These are phyloP conservation scores for Heliconius erato DNA, from an alignment of 2,888 invertebrate genomes.

Conservation along the genomic window DNA sequence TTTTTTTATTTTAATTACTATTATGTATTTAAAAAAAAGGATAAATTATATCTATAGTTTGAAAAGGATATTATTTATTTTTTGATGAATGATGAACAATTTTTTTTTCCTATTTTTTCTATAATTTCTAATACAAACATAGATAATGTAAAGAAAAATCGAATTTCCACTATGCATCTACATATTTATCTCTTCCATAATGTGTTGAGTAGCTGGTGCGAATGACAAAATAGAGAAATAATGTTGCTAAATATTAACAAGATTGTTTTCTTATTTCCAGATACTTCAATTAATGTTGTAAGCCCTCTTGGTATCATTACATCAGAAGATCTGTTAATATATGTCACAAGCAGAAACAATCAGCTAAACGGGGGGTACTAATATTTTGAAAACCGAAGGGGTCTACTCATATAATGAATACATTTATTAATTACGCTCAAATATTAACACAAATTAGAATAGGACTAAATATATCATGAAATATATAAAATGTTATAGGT, in stretches of 20 bases:
- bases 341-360: slow-evolving; percentile 77
- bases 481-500: slow-evolving; percentile 6
- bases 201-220: no score
- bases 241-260: not conserved
- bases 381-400: not conserved
- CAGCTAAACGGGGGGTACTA: slow-evolving; percentile 70
- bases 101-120: not conserved
- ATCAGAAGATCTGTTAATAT: slow-evolving; percentile 89
- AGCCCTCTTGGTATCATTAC: slow-evolving; percentile 89
- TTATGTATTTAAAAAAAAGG: not conserved
- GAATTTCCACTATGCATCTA: no score
- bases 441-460: slow-evolving; percentile 28
- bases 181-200: no score
- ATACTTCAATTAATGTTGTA: slow-evolving; percentile 69
- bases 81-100: not conserved
- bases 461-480: slow-evolving; percentile 3
- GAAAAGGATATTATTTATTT: not conserved
- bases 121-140: no score
- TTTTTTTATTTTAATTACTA: not conserved
- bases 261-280: slow-evolving; percentile 57
- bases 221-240: not conserved
- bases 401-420: not conserved
- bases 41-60: not conserved
- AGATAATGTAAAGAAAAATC: not conserved
- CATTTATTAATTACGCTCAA: slow-evolving; percentile 28